These are phyloP conservation scores for Indicator indicator DNA, from an alignment of 2,113 vertebrate genomes.

Conservation along the genomic window DNA sequence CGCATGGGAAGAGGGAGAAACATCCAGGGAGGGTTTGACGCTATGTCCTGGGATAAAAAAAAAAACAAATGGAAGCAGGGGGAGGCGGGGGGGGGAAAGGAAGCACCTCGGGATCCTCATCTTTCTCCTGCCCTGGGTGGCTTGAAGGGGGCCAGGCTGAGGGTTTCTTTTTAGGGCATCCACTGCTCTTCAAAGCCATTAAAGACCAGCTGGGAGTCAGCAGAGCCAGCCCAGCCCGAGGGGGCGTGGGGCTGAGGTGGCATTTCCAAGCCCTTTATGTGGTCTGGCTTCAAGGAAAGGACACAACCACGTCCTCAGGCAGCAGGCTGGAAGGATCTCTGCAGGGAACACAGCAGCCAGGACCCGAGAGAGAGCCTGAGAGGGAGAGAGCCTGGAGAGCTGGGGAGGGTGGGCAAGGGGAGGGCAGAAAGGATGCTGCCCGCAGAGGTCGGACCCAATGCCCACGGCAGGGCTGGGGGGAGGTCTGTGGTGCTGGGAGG, in stretches of 20 bases:
- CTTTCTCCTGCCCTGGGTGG: background rate
- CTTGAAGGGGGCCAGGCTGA: too few species aligned
- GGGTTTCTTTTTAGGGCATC: too few species aligned
- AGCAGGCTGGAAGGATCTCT: background rate
- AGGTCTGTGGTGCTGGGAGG: background rate
- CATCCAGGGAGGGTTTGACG: background rate
- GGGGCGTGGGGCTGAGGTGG: background rate
- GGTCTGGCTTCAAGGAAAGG: constrained; percentile 2
- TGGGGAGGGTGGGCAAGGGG: too few species aligned
- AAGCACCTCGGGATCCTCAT: background rate
- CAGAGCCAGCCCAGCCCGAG: background rate
- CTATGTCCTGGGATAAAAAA: background rate
- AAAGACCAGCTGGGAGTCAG: background rate
- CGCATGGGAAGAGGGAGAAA: background rate
- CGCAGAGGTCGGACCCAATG: background rate
- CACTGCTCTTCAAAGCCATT: background rate
- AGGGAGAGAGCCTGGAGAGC: background rate
- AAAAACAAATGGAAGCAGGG: too few species aligned
- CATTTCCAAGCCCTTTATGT: constrained; percentile 44
- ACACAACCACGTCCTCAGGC: background rate
- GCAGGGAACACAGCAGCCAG: constrained; percentile 31
- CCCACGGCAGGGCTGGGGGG: background rate
- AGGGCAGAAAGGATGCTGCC: background rate
- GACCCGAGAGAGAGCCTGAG: background rate
- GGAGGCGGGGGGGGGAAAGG: too few species aligned